Base-by-base conservation (phyloP, 1,140 invertebrate genomes). In the Temnothorax nylanderi region DNA sequence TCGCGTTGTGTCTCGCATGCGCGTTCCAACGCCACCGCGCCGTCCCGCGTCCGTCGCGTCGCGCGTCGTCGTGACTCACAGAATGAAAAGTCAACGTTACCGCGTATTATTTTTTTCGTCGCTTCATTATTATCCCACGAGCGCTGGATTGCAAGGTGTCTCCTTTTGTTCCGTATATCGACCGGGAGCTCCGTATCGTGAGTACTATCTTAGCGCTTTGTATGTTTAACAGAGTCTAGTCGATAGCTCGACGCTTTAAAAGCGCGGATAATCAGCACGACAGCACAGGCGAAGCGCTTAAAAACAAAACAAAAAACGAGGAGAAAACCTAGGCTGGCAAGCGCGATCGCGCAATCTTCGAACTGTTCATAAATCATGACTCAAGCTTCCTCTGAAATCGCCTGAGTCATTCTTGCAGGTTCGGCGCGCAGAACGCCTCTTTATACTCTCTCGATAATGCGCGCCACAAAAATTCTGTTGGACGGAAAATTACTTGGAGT, bases 51-150 rank as follows among this genome's bases (percentile, higher is more conserved):
- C 26, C 26, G 26, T 41, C 37, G 37, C 37, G 37, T 41, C 37
- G 37, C 37, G 37, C 37, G 37, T 41, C 37, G 37, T 80, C 47
- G 74, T 56, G 84, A 54, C 13, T 80, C 62, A 26, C 26, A 69
- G 75, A 81, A 47, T 78, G 18, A 80, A 81, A 81, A 86, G 84
- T 67, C 74, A 56, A 54, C 75, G 51, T 71, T 74, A 87, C 71
- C 85, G 76, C 26, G 3, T 44, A 47, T 82, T 87, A 60, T 82
- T 82, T 87, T 87, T 64, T 81, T 51, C 49, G n/a, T 60, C 26
- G 37, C 4, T 47, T 62, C 34, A 41, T 82, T 82, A 78, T 87
- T 84, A 87, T 74, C 67, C 51, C 76, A 34, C 65, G 5, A 80
- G 6, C 41, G 64, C 44, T 51, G 13, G 44, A 60, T 72, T 81